Percentiles rank a stretch among this genome's conserved stretches.
phyloP scores from a whole-genome alignment of 2,113 vertebrate genomes.

The Todiramphus chloris region DNA sequence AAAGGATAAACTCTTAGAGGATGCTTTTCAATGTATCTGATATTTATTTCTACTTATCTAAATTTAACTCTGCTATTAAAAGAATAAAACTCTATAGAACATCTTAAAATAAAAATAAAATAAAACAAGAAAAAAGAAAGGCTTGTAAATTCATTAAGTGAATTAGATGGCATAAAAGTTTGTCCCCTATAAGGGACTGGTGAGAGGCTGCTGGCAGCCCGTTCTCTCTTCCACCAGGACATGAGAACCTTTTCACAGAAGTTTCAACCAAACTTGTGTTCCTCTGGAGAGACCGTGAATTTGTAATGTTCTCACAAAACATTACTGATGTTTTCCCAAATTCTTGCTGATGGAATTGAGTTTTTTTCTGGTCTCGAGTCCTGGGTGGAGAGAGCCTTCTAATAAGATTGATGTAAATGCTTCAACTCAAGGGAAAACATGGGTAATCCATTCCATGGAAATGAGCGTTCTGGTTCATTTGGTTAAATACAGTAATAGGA shows the following conservation, averaged over 20 bases:
- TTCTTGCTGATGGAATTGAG: background rate
- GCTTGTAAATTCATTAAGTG: background rate
- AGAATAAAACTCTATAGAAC: background rate
- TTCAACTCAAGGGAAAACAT: background rate
- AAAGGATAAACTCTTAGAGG: background rate
- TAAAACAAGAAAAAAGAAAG: background rate
- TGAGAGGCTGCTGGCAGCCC: background rate
- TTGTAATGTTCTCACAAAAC: background rate
- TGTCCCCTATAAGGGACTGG: rapidly evolving
- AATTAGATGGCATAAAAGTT: background rate
- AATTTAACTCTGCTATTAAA: background rate
- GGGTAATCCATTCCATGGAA: background rate
- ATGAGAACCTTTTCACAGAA: background rate
- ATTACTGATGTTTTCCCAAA: background rate
- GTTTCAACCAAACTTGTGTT: background rate
- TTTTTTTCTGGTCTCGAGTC: background rate
- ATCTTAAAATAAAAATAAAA: background rate
- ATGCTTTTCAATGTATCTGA: rapidly evolving
- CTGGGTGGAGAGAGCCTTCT: background rate
- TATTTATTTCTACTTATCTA: background rate
- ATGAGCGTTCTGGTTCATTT: background rate
- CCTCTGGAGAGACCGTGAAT: background rate
- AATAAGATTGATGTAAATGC: background rate
- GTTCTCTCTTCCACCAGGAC: background rate
- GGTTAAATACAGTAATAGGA: background rate